Base-by-base conservation (phyloP, 2,113 vertebrate genomes). In the Odontesthes bonariensis region DNA sequence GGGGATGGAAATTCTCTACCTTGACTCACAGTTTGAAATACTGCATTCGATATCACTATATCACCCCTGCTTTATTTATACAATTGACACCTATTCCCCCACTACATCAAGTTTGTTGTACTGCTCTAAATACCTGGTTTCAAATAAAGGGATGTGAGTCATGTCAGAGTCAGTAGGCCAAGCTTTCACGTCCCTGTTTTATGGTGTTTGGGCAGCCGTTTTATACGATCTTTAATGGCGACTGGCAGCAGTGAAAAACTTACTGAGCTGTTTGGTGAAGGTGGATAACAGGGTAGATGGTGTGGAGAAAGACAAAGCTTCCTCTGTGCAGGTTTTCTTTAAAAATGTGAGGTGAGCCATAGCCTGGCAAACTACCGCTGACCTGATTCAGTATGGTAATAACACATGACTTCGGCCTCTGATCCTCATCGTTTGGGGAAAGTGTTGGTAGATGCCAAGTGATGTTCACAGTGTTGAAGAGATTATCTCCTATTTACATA, bases 121-220 rank as follows among this genome's bases (percentile, higher is more conserved):
- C 51, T 47, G 53, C 49, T 67, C n/a, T 23, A 59, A 31, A 49
- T 73, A 74, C 53, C 63, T 65, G 49, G 51, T 65, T 69, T 72
- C 47, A 51, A 72, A 69, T 53, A 56, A 55, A 71, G 64, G 59
- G 65, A 67, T 73, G 66, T 80, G 70, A 88, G 70, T 85, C 75
- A 85, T 52, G 27, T 57, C 44, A 47, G 19, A 69, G 46, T 35
- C 53, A 63, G 40, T 10, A 47, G 54, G 76, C 85, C 85, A 69
- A 40, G 61, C 54, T 8, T 84, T 84, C 73, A 74, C 75, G 70
- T 87, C 56, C 57, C 64, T 51, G 33, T 75, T 79, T 83, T 86
- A 78, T 84, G 56, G 73, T 51, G 77, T 83, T 81, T 68, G 55
- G 79, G 75, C 71, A 75, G 40, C 58, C 74, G 55, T 85, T 92